These are phyloP conservation scores for Junco hyemalis DNA, from an alignment of 2,113 vertebrate species.

Conservation along the genomic window DNA sequence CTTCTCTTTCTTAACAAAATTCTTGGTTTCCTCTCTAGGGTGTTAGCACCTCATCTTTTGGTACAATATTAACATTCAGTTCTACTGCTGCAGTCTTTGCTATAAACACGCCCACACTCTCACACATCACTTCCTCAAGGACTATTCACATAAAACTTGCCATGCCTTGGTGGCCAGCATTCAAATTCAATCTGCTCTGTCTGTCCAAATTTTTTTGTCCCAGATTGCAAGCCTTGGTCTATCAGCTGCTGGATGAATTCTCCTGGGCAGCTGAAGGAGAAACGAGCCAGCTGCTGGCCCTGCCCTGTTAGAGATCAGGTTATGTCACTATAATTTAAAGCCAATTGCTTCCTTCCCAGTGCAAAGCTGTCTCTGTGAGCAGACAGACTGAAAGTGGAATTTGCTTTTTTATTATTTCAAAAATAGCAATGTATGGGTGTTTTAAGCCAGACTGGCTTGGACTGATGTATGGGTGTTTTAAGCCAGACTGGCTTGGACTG, in stretches of 20 bases:
- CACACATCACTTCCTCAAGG: neutral
- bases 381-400: neutral
- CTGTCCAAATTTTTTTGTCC: neutral
- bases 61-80: neutral
- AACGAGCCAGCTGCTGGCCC: conserved; percentile 18
- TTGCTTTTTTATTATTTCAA: conserved; percentile 16
- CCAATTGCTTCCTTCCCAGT: conserved; percentile 12
- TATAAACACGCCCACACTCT: neutral
- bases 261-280: conserved; percentile 9
- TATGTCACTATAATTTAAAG: conserved; percentile 28
- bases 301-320: neutral
- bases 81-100: neutral
- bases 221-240: neutral
- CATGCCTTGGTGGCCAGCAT: neutral
- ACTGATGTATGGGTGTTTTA: neutral
- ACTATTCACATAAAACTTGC: neutral
- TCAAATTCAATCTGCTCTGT: conserved; percentile 2
- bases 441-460: neutral
- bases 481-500: neutral
- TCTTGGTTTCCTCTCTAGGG: neutral
- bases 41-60: neutral
- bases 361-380: neutral
- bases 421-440: neutral
- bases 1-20: neutral
- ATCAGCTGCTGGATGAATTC: neutral